Evolutionary conservation across 2,797 vertebrate species (phyloP).

Genomic region (Lates japonicus): DNA sequence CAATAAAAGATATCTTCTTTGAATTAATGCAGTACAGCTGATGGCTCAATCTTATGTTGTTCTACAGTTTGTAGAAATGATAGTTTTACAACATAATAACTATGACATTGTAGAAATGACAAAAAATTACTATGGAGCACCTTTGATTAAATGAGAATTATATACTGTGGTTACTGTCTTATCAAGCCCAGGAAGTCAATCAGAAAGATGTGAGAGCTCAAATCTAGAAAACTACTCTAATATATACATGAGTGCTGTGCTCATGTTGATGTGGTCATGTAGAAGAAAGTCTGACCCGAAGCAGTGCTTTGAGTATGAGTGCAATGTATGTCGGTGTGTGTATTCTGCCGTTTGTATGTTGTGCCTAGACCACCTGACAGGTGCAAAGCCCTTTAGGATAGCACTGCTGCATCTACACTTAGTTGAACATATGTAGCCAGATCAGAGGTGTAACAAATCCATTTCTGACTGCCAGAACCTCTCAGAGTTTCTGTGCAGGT

Average conservation of each 20-base stretch:
- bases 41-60: background rate
- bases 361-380: conserved; percentile 66
- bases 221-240: background rate
- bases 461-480: conserved; percentile 81
- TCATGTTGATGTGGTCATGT: conserved; percentile 13
- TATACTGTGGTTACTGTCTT: background rate
- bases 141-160: background rate
- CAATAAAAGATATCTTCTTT: background rate
- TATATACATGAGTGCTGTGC: background rate
- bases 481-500: conserved; percentile 73
- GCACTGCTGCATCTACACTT: conserved; percentile 76
- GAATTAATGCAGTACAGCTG: background rate
- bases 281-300: background rate
- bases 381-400: conserved; percentile 76
- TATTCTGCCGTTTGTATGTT: conserved; percentile 63
- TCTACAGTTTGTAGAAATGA: background rate
- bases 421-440: conserved; percentile 79
- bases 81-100: conserved; percentile 1
- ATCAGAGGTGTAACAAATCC: conserved; percentile 86
- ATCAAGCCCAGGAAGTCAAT: background rate
- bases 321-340: conserved; percentile 65
- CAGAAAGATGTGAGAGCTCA: background rate
- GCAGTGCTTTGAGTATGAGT: conserved; percentile 13
- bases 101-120: conserved; percentile 6
- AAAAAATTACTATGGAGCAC: background rate